Evolutionary conservation across 2,113 vertebrate species (phyloP), one percentile per base, ranked within the genome.

Genomic region (Hippocampus guttulatus): DNA sequence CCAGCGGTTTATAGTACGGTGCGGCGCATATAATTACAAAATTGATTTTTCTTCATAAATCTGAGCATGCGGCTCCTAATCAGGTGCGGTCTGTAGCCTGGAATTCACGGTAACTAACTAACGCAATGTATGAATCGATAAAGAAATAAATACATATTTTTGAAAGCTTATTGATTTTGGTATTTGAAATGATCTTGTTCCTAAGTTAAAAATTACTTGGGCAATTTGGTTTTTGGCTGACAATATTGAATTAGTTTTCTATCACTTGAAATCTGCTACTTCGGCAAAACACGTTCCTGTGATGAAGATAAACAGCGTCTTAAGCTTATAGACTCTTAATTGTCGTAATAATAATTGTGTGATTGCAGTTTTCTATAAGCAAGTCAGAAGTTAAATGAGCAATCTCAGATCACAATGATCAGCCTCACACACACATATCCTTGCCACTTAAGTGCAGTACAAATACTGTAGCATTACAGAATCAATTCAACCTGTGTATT

Each of bases 291-390:
- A 52, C 76, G 33, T 78, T 62, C 82, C 74, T 64, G 80, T 65
- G 86, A 87, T 72, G 79, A 83, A 88, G 74, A 86, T 63, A 81
- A 85, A 79, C 74, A 67, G 60, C 64, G 77, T 75, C 69, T 68
- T 52, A 52, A 49, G 12, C 73, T 63, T 25, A 54, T 16, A 43
- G 67, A 64, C 69, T 51, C 68, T 64, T 68, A 65, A 73, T 81
- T 81, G 82, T 91, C 81, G 30, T 33, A 88, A 91, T 85, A 89
- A 91, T 88, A 89, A 88, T 88, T 76, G 80, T 89, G 75, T 73
- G 84, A 87, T 67, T 61, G 69, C 88, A 81, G 86, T 73, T 64
- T 74, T 60, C n/a, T 70, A 45, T 55, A 70, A 74, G 49, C 51
- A 78, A 78, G 82, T 76, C 43, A 62, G 71, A 75, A 71, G 30